Evolutionary conservation across 1,140 invertebrate species (phyloP).

Genomic region (Drosophila trapezifrons): DNA sequence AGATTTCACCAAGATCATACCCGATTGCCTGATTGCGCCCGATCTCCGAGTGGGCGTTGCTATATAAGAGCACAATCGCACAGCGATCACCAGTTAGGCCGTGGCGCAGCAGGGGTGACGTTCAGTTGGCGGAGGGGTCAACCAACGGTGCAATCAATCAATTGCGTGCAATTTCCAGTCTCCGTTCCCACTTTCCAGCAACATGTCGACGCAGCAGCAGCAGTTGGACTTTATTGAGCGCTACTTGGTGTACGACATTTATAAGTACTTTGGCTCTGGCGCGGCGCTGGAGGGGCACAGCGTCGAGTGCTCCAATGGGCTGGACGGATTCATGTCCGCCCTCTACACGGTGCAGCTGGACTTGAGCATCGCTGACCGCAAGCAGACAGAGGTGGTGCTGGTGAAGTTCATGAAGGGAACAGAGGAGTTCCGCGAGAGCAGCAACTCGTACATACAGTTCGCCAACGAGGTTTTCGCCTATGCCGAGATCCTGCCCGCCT

Average conservation of each 20-base stretch:
- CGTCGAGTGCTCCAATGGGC: slow-evolving; percentile 58
- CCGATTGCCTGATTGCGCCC: neutral
- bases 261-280: slow-evolving; percentile 54
- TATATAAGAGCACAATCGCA: slow-evolving; percentile 4
- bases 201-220: slow-evolving; percentile 61
- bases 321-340: slow-evolving; percentile 82
- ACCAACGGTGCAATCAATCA: neutral
- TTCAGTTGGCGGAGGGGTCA: neutral
- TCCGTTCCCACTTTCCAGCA: slow-evolving; percentile 2
- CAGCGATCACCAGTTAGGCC: neutral
- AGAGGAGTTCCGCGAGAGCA: slow-evolving; percentile 61
- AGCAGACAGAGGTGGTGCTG: slow-evolving; percentile 52
- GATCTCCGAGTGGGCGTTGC: neutral
- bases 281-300: slow-evolving; percentile 47
- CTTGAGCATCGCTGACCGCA: slow-evolving; percentile 34
- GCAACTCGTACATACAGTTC: slow-evolving; percentile 75
- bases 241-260: slow-evolving; percentile 65
- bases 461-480: slow-evolving; percentile 76
- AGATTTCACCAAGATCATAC: slow-evolving; percentile 2
- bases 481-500: slow-evolving; percentile 66
- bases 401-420: slow-evolving; percentile 81
- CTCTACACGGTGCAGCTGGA: slow-evolving; percentile 71
- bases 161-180: slow-evolving; percentile 14
- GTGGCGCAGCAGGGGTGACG: neutral
- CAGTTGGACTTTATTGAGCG: slow-evolving; percentile 72